Evolutionary conservation across 2,113 vertebrate species (phyloP), one percentile per base, ranked within the genome.

Genomic region (Melanerpes aurifrons): DNA sequence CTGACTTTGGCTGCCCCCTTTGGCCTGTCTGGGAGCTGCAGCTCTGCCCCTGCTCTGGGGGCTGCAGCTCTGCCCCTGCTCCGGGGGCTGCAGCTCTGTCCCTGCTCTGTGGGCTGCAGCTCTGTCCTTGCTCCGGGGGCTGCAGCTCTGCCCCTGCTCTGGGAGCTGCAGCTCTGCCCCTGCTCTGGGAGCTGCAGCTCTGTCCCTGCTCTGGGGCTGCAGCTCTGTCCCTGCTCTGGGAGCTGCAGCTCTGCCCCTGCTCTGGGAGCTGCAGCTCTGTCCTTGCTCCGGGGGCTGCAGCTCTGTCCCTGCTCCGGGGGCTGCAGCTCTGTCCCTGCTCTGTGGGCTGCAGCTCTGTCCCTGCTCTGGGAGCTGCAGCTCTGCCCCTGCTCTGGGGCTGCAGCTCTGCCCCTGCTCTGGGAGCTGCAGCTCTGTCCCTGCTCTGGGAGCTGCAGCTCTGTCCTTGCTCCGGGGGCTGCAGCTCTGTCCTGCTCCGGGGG

Each of bases 1-100:
- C 0, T 1, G 2, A 45, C 50, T 70, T 40, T 31, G 93, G 26
- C n/a, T 28, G 10, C 11, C 0, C 48, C 53, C 3, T 0, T 2
- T 29, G 37, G 40, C 3, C 25, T 58, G 8, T 28, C 35, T 35
- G 35, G 35, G 35, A 7, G 35, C 35, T 35, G 35, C 35, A 35
- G 35, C 28, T 68, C 64, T 69, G 43, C 67, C 48, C 50, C 56
- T 64, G 70, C 76, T 35, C 35, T 7, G 35, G 35, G 35, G n/a
- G 35, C 35, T 35, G 35, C 43, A 45, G 43, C 43, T 45, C 43
- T 7, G 37, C 7, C 43, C 43, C 43, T 45, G 43, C 43, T 45
- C 14, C 15, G 15, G 43, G 43, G 43, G 43, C 43, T 40, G 10
- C 35, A 3, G 0, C 28, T 64, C 64, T 66, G 43, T 62, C 48